Conservation (phyloP, 2,888 invertebrate genomes). For the Cylloceria caligata region DNA sequence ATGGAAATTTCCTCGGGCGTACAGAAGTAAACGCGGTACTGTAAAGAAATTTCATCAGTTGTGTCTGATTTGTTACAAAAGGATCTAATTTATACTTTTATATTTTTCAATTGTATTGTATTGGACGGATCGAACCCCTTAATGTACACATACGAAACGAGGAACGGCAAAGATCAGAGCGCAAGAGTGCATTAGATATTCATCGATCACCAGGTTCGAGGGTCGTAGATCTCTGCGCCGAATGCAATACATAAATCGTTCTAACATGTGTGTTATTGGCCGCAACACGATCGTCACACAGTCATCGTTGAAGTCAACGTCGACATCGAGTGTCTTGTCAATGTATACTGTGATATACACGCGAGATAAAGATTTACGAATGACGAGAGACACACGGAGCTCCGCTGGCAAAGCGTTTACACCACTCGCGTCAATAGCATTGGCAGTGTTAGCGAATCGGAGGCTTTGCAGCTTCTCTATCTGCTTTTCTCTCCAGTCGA, state of each 20-base stretch:
- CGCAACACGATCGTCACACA: constrained; percentile 11
- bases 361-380: constrained; percentile 55
- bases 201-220: constrained; percentile 27
- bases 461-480: constrained; percentile 17
- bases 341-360: constrained; percentile 3
- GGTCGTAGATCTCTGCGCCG: constrained; percentile 39
- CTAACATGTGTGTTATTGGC: constrained; percentile 7
- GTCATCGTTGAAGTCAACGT: constrained; percentile 24
- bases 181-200: constrained; percentile 21
- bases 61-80: no score
- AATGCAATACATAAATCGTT: constrained; percentile 26
- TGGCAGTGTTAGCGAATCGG: constrained; percentile 34
- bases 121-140: background rate
- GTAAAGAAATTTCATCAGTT: no score
- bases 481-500: constrained; percentile 44
- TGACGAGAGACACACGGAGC: constrained; percentile 10
- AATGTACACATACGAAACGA: background rate
- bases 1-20: no score
- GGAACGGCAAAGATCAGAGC: background rate
- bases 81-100: background rate
- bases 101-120: background rate
- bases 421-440: constrained; percentile 27
- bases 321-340: constrained; percentile 9
- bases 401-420: constrained; percentile 22
- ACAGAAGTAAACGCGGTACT: no score